Conservation (phyloP, 2,888 invertebrate species). For the Xanthia togata region DNA sequence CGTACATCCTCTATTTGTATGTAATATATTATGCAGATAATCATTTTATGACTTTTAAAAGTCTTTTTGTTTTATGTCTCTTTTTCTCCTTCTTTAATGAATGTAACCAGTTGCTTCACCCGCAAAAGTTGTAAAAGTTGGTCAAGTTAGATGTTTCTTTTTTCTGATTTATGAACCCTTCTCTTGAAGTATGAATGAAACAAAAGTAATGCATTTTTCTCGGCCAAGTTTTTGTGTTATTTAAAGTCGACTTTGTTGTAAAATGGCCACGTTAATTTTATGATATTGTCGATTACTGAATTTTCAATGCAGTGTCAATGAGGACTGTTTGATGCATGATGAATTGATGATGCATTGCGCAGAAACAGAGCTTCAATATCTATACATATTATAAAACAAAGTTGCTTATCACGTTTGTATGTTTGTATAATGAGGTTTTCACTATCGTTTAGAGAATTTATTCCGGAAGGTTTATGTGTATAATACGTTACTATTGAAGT, state of each 20-base stretch:
- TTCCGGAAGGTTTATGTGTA: too few species aligned
- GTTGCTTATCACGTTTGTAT: too few species aligned
- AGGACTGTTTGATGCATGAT: slow-evolving; percentile 1
- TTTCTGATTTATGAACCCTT: slow-evolving; percentile 31
- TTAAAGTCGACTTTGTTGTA: background rate
- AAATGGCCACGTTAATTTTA: background rate
- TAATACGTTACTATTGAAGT: too few species aligned
- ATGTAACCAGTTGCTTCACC: slow-evolving; percentile 52
- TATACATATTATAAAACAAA: too few species aligned
- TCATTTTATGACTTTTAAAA: slow-evolving; percentile 13
- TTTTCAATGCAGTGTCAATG: background rate
- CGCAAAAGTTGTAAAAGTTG: slow-evolving; percentile 35
- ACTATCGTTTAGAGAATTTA: too few species aligned
- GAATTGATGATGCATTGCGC: background rate
- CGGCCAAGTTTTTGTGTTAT: background rate
- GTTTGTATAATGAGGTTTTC: too few species aligned
- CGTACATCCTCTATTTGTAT: background rate
- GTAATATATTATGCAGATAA: background rate
- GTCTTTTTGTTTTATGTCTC: slow-evolving; percentile 10
- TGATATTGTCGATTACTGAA: background rate
- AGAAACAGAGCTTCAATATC: background rate
- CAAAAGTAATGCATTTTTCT: slow-evolving; percentile 3
- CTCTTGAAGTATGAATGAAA: background rate
- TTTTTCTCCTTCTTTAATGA: slow-evolving; percentile 30
- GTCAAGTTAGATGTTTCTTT: slow-evolving; percentile 27